Percentiles rank a stretch among this genome's conserved stretches.
Conservation (phyloP, 2,888 invertebrate genomes). For the Chalcosyrphus nemorum region DNA sequence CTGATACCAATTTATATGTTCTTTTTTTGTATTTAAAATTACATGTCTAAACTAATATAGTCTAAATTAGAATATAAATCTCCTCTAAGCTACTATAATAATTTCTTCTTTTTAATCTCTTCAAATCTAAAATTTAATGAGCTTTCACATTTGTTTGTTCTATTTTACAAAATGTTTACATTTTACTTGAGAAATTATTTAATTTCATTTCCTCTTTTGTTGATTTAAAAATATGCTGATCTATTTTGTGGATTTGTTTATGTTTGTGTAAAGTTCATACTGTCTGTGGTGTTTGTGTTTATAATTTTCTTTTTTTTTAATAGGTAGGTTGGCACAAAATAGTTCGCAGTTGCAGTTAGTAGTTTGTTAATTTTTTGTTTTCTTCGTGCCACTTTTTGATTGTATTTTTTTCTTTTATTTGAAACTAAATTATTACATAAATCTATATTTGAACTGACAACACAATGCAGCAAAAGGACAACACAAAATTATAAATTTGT, state of each 20-base stretch:
- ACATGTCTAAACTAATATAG: constrained; percentile 8
- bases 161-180: constrained; percentile 1
- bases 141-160: constrained; percentile 3
- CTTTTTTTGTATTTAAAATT: background rate
- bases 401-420: constrained; percentile 7
- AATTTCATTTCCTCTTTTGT: background rate
- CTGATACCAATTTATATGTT: background rate
- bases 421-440: background rate
- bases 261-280: background rate
- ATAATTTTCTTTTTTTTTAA: background rate
- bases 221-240: constrained; percentile 16
- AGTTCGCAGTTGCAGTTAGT: constrained; percentile 11
- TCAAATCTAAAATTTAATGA: constrained; percentile 12
- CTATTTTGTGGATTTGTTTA: background rate
- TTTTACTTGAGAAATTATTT: background rate
- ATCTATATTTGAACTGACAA: constrained; percentile 24
- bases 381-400: constrained; percentile 16
- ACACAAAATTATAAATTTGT: constrained; percentile 1
- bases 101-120: background rate
- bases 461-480: constrained; percentile 20
- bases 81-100: constrained; percentile 4
- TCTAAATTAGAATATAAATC: background rate
- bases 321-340: constrained; percentile 27
- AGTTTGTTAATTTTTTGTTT: constrained; percentile 7
- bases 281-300: background rate